These are phyloP conservation scores for Rhagonycha fulva DNA, from an alignment of 2,888 invertebrate genomes.

Conservation along the genomic window DNA sequence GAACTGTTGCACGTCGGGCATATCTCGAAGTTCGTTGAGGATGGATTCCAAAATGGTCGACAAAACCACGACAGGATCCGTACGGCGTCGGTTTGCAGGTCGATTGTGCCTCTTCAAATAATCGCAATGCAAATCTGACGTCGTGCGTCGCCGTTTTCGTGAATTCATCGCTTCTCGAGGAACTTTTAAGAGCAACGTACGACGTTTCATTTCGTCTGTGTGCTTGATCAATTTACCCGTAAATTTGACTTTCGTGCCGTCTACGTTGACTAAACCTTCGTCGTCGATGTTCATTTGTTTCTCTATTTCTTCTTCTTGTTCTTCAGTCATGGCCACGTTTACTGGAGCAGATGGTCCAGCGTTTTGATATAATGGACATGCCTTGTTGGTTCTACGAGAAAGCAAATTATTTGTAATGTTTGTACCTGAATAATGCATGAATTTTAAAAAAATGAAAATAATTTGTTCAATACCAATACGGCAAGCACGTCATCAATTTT, in stretches of 20 bases:
- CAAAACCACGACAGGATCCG: constrained; percentile 95
- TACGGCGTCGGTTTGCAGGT: constrained; percentile 87
- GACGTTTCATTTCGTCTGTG: constrained; percentile 83
- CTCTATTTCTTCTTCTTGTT: constrained; percentile 81
- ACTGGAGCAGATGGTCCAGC: constrained; percentile 64
- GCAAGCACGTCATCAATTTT: too few species aligned
- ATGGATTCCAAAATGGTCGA: constrained; percentile 90
- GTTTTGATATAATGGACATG: constrained; percentile 91
- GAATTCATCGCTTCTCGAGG: constrained; percentile 71
- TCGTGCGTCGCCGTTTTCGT: constrained; percentile 69
- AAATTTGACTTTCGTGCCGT: constrained; percentile 91
- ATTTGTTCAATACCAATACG: too few species aligned
- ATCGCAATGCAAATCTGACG: constrained; percentile 79
- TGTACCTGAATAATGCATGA: too few species aligned
- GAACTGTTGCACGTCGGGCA: constrained; percentile 93
- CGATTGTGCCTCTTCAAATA: constrained; percentile 82
- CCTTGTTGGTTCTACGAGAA: constrained; percentile 83
- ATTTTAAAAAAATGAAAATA: too few species aligned
- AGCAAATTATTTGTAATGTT: neutral
- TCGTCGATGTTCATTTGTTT: constrained; percentile 77
- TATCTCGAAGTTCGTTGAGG: constrained; percentile 86
- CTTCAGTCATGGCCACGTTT: constrained; percentile 76
- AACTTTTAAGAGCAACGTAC: constrained; percentile 75
- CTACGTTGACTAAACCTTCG: constrained; percentile 88
- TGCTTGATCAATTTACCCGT: constrained; percentile 88